phyloP scores from a whole-genome alignment of 2,797 vertebrate genomes.

The Hoplostethus atlanticus region DNA sequence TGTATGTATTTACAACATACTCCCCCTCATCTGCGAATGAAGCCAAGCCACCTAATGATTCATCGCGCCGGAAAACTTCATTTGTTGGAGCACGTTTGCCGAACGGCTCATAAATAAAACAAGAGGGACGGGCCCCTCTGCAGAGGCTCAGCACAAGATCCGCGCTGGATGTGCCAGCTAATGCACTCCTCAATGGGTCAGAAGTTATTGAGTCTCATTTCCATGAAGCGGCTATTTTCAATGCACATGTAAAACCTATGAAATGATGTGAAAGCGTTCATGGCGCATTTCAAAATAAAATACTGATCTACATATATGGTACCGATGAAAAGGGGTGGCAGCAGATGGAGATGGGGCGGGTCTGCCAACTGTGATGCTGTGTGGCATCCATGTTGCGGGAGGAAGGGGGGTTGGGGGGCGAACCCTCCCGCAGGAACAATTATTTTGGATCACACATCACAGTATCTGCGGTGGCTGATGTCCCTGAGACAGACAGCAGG shows the following conservation, averaged over 20 bases:
- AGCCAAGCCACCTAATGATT: conserved; percentile 22
- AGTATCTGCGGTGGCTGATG: too few species aligned
- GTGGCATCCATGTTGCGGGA: not conserved
- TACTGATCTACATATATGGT: not conserved
- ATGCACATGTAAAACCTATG: not conserved
- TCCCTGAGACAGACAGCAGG: too few species aligned
- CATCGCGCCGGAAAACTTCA: conserved; percentile 9
- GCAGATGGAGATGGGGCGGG: not conserved
- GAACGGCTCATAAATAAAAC: conserved; percentile 30
- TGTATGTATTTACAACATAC: not conserved
- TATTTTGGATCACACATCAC: too few species aligned
- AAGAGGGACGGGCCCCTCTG: not conserved
- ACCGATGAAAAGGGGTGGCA: too few species aligned
- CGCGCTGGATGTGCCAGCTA: conserved; percentile 12
- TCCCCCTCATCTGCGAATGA: conserved; percentile 26
- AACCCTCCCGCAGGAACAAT: too few species aligned
- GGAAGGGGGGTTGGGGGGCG: too few species aligned
- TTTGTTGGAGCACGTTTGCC: conserved; percentile 31
- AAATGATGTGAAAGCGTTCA: not conserved
- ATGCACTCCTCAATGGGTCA: conserved; percentile 40
- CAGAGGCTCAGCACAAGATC: not conserved
- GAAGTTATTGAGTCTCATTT: conserved; percentile 34
- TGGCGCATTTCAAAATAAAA: not conserved
- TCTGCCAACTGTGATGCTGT: not conserved
- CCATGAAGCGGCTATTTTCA: conserved; percentile 9